A percentile compares a stretch with the other conserved stretches of the same genome.
These are phyloP conservation scores for Drosophila atroscutellata DNA, from an alignment of 2,888 invertebrate species.

Conservation along the genomic window DNA sequence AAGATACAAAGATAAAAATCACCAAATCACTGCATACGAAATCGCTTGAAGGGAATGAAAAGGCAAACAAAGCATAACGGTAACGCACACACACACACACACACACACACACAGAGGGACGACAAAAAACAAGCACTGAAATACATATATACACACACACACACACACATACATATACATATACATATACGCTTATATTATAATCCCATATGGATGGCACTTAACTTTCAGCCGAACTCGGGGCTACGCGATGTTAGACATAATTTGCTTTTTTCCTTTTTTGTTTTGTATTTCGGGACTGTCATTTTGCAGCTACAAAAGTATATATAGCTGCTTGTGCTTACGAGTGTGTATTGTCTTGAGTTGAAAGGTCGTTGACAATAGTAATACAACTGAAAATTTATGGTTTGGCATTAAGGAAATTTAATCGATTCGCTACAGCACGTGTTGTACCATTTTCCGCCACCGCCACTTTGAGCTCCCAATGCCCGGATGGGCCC, in stretches of 20 bases:
- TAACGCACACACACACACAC: constrained; percentile 4
- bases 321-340: constrained; percentile 10
- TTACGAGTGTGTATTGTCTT: constrained; percentile 14
- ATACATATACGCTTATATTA: constrained; percentile 50
- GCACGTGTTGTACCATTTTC: constrained; percentile 47
- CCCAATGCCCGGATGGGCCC: not conserved
- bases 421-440: constrained; percentile 73
- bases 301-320: constrained; percentile 18
- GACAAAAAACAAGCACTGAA: constrained; percentile 11
- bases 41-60: constrained; percentile 44
- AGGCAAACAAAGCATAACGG: constrained; percentile 41
- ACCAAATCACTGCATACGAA: constrained; percentile 40
- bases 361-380: constrained; percentile 66
- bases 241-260: constrained; percentile 62
- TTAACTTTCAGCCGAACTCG: constrained; percentile 64
- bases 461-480: not conserved
- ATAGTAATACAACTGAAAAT: constrained; percentile 64
- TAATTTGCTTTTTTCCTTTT: constrained; percentile 48
- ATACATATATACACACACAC: constrained; percentile 26
- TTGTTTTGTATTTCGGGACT: constrained; percentile 19
- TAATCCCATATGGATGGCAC: constrained; percentile 54
- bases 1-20: not conserved
- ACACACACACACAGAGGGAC: not conserved
- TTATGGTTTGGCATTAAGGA: constrained; percentile 75
- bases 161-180: constrained; percentile 18